phyloP scores from a whole-genome alignment of 1,140 invertebrate species.

The Aphis craccivora region DNA sequence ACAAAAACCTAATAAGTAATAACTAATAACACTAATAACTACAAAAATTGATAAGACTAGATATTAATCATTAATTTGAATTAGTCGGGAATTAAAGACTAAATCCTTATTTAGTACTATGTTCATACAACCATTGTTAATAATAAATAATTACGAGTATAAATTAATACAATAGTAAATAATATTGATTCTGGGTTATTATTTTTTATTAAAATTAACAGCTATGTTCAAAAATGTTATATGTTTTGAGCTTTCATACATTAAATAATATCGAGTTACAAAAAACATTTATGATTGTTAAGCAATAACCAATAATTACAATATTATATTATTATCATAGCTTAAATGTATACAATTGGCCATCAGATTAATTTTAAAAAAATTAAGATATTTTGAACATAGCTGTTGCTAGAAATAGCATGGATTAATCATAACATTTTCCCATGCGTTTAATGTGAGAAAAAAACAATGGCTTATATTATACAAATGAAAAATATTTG shows the following conservation, averaged over 20 bases:
- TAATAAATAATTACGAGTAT: background rate
- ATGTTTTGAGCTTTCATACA: background rate
- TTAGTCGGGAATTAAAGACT: background rate
- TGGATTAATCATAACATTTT: background rate
- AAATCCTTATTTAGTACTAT: background rate
- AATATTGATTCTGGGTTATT: background rate
- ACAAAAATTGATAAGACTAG: background rate
- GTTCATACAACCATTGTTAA: background rate
- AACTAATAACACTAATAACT: background rate
- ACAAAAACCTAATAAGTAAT: background rate
- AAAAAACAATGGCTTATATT: background rate
- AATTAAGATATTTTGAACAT: background rate
- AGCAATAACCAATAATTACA: background rate
- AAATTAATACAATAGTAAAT: background rate
- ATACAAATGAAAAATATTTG: background rate
- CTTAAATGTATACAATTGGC: background rate
- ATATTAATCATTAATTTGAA: background rate
- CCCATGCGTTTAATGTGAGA: background rate
- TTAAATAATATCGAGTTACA: background rate
- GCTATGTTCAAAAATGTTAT: background rate
- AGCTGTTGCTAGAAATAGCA: background rate
- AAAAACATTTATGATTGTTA: background rate
- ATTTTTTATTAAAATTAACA: background rate
- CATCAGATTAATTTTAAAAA: background rate
- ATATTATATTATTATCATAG: background rate